Evolutionary conservation across 1,140 invertebrate genomes (phyloP).

Genomic region (Drosophila pallidifrons): DNA sequence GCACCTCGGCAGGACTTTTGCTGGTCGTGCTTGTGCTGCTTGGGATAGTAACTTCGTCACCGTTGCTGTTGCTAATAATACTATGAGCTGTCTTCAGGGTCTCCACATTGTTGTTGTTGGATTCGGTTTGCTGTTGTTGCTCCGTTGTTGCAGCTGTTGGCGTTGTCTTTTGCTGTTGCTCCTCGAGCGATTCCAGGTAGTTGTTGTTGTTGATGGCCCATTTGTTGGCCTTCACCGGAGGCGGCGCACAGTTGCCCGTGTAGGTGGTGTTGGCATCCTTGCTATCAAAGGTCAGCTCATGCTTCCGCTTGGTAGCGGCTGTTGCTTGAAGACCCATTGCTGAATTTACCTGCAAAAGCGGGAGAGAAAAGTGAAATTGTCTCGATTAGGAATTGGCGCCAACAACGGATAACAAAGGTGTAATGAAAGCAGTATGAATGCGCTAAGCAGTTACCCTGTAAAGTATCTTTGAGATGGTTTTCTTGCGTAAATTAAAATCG

Average conservation of each 20-base stretch:
- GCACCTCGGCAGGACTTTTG: slow-evolving; percentile 73
- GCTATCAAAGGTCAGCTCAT: slow-evolving; percentile 85
- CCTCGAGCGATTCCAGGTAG: slow-evolving; percentile 81
- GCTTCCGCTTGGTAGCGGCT: slow-evolving; percentile 89
- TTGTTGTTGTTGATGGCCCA: slow-evolving; percentile 85
- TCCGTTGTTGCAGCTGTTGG: slow-evolving; percentile 30
- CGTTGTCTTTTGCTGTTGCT: slow-evolving; percentile 52
- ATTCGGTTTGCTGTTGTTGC: slow-evolving; percentile 49
- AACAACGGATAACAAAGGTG: slow-evolving; percentile 11
- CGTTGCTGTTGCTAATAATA: slow-evolving; percentile 82
- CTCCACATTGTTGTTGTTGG: slow-evolving; percentile 67
- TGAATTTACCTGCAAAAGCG: slow-evolving; percentile 88
- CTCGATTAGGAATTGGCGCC: slow-evolving; percentile 51
- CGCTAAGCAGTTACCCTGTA: slow-evolving; percentile 1
- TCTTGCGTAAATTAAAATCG: too few relatives aligned
- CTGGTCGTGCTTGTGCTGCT: slow-evolving; percentile 4
- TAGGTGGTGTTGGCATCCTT: slow-evolving; percentile 82
- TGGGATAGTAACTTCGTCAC: slow-evolving; percentile 79
- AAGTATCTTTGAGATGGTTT: neutral
- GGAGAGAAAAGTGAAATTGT: slow-evolving; percentile 66
- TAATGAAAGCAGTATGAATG: neutral
- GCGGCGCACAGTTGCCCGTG: slow-evolving; percentile 79
- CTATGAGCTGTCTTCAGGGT: slow-evolving; percentile 49
- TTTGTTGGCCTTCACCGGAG: slow-evolving; percentile 85
- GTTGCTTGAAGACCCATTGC: slow-evolving; percentile 92